A percentile compares a stretch with the other conserved stretches of the same genome.
phyloP scores from a whole-genome alignment of 1,140 invertebrate species.

The Drosophila orena region DNA sequence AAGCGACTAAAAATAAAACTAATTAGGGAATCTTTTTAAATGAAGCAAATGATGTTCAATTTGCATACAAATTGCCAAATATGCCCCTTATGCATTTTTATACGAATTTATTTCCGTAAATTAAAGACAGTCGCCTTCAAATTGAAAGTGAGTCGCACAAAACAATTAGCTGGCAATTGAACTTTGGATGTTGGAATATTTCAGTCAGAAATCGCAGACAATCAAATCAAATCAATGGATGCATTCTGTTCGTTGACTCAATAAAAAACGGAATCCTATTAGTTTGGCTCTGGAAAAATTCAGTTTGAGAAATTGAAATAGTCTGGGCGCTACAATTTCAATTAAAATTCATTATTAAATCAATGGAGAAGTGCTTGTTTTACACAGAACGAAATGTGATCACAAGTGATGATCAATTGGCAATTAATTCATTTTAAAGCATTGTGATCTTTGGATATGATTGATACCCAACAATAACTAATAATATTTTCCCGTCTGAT shows the following conservation, averaged over 20 bases:
- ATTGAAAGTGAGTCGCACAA: constrained; percentile 65
- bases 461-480: background rate
- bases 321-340: constrained; percentile 27
- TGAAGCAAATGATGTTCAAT: constrained; percentile 49
- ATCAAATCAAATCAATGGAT: constrained; percentile 44
- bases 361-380: constrained; percentile 10
- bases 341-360: constrained; percentile 43
- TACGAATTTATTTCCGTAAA: constrained; percentile 53
- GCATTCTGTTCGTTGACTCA: constrained; percentile 36
- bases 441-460: background rate
- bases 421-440: background rate
- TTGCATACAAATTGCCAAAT: constrained; percentile 46
- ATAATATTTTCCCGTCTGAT: constrained; percentile 1
- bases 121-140: constrained; percentile 49
- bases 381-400: background rate
- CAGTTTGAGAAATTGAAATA: constrained; percentile 4
- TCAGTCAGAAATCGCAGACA: constrained; percentile 36
- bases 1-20: constrained; percentile 60
- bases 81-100: constrained; percentile 1
- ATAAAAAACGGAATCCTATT: constrained; percentile 52
- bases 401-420: background rate
- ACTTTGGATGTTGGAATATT: constrained; percentile 25
- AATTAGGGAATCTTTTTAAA: constrained; percentile 59
- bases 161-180: constrained; percentile 64
- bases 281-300: constrained; percentile 19